Conservation (phyloP, 2,888 invertebrate species). For the Neuroscelio doddi region DNA sequence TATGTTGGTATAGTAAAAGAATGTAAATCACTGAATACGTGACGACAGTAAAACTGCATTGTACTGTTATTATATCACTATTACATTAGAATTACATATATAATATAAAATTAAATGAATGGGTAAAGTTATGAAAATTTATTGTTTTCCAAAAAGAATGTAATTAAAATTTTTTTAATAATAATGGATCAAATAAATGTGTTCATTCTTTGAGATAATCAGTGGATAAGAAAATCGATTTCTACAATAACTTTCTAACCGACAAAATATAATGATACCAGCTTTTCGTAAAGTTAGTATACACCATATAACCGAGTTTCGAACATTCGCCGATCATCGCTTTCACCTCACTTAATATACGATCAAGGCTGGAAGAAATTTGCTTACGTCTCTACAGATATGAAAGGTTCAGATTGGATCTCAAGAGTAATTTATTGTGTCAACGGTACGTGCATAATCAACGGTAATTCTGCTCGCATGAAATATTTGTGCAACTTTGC, state of each 20-base stretch:
- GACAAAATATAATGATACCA: not conserved
- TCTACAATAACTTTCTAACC: not conserved
- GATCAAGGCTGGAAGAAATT: not conserved
- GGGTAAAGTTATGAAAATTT: too few relatives aligned
- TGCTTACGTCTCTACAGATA: not conserved
- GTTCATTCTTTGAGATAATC: too few relatives aligned
- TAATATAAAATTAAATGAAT: too few relatives aligned
- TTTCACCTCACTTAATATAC: slow-evolving; percentile 16
- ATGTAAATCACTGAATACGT: too few relatives aligned
- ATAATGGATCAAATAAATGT: too few relatives aligned
- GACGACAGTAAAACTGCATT: too few relatives aligned
- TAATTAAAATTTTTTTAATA: too few relatives aligned
- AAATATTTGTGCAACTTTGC: not conserved
- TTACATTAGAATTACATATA: too few relatives aligned
- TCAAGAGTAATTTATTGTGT: not conserved
- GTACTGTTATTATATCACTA: too few relatives aligned
- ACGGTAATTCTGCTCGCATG: not conserved
- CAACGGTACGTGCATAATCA: not conserved
- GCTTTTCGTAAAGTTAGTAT: slow-evolving; percentile 11
- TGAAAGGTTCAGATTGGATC: not conserved
- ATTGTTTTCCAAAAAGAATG: too few relatives aligned
- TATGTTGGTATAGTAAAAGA: too few relatives aligned
- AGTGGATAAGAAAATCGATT: not conserved
- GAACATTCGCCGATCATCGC: slow-evolving; percentile 20
- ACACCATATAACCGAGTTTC: slow-evolving; percentile 10